phyloP scores from a whole-genome alignment of 2,888 invertebrate genomes.

The Melangyna quadrimaculata region DNA sequence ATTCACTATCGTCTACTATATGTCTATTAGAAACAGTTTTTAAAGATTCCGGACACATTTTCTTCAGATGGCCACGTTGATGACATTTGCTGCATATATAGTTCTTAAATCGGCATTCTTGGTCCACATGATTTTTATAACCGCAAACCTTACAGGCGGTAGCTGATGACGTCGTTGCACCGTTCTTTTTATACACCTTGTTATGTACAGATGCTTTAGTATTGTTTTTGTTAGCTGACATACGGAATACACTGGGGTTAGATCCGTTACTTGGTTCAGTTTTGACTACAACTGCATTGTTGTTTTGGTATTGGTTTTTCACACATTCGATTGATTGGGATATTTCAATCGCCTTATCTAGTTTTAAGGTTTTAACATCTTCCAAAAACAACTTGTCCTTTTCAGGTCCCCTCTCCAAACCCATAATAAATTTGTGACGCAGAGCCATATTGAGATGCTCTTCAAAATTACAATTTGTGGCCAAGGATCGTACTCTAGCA shows the following conservation, averaged over 20 bases:
- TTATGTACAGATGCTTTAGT: background rate
- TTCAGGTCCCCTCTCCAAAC: no score
- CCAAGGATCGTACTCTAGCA: background rate
- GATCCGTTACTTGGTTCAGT: background rate
- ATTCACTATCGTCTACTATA: constrained; percentile 1
- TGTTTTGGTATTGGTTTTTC: no score
- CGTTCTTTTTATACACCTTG: background rate
- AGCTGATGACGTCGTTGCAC: background rate
- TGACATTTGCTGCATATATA: constrained; percentile 5
- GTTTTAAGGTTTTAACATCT: no score
- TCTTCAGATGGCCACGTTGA: no score
- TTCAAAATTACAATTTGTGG: background rate
- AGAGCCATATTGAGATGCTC: background rate
- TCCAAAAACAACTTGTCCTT: no score
- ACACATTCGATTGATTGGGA: no score
- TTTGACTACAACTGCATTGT: no score
- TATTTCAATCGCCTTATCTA: no score
- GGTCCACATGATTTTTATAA: no score
- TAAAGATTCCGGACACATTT: constrained; percentile 4
- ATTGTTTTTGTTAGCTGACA: background rate
- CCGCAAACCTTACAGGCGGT: constrained; percentile 8
- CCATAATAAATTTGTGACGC: constrained; percentile 46
- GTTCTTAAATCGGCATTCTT: background rate
- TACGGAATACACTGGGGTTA: background rate
- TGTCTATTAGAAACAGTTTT: background rate